phyloP scores from a whole-genome alignment of 2,888 invertebrate genomes.

The Acanthoscelides obtectus region DNA sequence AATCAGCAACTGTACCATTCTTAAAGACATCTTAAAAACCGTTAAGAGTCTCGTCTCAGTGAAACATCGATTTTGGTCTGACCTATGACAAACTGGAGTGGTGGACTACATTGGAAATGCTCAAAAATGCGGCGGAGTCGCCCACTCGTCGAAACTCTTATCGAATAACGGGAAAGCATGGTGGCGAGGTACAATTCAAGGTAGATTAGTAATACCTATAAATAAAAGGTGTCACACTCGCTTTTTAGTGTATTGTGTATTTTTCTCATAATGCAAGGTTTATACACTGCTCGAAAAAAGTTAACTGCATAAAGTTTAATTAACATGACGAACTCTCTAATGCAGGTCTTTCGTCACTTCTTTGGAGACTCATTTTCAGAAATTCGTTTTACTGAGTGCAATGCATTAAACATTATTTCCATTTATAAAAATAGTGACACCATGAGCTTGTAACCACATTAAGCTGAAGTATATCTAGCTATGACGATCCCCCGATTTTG shows the following conservation, averaged over 20 bases:
- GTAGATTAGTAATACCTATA: not conserved
- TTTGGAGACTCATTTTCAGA: too few species aligned
- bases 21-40: not conserved
- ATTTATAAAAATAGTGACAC: too few species aligned
- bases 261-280: not conserved
- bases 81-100: not conserved
- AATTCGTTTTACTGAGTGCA: too few species aligned
- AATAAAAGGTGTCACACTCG: not conserved
- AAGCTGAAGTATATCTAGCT: too few species aligned
- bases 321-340: too few species aligned
- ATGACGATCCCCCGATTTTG: too few species aligned
- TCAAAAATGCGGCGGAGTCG: not conserved
- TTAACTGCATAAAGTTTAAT: too few species aligned
- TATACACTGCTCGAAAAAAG: not conserved
- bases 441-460: too few species aligned
- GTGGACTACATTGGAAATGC: not conserved
- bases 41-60: not conserved
- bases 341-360: too few species aligned
- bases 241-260: not conserved
- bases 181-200: not conserved
- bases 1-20: not conserved
- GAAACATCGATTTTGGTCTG: not conserved
- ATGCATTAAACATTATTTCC: too few species aligned
- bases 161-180: not conserved
- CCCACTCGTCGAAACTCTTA: not conserved